Evolutionary conservation across 2,797 vertebrate species (phyloP).

Genomic region (Tragelaphus eurycerus): DNA sequence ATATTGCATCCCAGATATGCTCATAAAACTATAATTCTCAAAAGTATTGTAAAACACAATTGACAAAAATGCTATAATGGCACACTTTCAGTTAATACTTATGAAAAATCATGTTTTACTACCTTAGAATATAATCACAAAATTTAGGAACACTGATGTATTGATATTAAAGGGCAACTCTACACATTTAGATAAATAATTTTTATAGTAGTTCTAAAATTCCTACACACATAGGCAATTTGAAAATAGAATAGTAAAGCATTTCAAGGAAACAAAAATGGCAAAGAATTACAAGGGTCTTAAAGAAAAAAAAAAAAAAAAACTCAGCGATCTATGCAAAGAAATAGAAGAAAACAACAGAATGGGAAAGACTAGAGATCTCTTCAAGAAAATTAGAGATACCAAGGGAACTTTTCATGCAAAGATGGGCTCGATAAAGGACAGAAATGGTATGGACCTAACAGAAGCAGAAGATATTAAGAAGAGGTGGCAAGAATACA

Average conservation of each 20-base stretch:
- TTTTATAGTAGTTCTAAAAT: not conserved
- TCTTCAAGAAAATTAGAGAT: too few relatives aligned
- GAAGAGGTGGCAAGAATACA: too few relatives aligned
- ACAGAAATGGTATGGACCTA: too few relatives aligned
- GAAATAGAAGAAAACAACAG: too few relatives aligned
- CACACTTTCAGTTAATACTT: not conserved
- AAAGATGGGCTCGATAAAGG: too few relatives aligned
- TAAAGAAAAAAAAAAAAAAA: not conserved
- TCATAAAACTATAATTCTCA: not conserved
- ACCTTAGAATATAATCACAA: not conserved
- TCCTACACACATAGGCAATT: not conserved
- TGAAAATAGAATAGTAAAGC: not conserved
- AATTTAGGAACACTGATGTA: not conserved
- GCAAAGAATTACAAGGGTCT: not conserved
- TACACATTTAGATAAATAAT: not conserved
- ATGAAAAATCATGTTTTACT: not conserved
- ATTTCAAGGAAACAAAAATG: not conserved
- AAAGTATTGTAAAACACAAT: not conserved
- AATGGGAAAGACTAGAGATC: too few relatives aligned
- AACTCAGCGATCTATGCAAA: too few relatives aligned
- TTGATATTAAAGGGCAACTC: not conserved
- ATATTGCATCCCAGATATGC: not conserved
- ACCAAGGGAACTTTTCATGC: too few relatives aligned
- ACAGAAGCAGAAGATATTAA: too few relatives aligned
- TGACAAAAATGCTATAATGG: not conserved